Conservation (phyloP, 2,888 invertebrate species). For the Cancer borealis region DNA sequence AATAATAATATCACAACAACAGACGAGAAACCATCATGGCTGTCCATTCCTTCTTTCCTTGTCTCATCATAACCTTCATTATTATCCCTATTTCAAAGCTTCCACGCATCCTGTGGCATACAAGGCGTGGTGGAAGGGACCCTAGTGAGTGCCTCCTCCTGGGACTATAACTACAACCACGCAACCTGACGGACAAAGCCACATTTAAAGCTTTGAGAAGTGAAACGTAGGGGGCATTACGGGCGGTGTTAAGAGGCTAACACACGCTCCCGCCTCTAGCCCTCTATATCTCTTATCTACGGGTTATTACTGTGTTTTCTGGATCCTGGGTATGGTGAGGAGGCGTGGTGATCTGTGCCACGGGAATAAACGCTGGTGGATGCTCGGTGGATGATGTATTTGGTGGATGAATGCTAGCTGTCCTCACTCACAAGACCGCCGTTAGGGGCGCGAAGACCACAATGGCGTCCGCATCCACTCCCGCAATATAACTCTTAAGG, state of each 20-base stretch:
- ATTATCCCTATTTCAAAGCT: not conserved
- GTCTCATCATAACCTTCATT: not conserved
- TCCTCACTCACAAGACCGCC: slow-evolving; percentile 59
- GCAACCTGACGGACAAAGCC: slow-evolving; percentile 72
- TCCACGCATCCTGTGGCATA: not conserved
- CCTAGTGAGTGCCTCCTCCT: not conserved
- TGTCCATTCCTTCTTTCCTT: not conserved
- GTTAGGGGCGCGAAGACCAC: slow-evolving; percentile 64
- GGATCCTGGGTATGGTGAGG: not conserved
- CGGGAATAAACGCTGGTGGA: not conserved
- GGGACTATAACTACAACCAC: slow-evolving; percentile 63
- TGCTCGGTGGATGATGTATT: not conserved
- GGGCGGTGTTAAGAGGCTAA: slow-evolving; percentile 38
- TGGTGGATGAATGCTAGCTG: slow-evolving; percentile 50
- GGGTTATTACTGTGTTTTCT: not conserved
- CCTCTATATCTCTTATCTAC: not conserved
- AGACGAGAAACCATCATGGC: not conserved
- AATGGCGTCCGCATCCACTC: not conserved
- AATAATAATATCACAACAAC: no score
- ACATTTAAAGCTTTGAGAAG: slow-evolving; percentile 69
- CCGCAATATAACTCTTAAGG: not conserved
- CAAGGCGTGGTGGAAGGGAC: not conserved
- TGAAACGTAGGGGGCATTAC: slow-evolving; percentile 74
- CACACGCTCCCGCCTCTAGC: slow-evolving; percentile 53
- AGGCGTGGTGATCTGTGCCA: not conserved